Evolutionary conservation across 2,888 invertebrate species (phyloP), one percentile per base, ranked within the genome.

Genomic region (Drosophila paranaensis): DNA sequence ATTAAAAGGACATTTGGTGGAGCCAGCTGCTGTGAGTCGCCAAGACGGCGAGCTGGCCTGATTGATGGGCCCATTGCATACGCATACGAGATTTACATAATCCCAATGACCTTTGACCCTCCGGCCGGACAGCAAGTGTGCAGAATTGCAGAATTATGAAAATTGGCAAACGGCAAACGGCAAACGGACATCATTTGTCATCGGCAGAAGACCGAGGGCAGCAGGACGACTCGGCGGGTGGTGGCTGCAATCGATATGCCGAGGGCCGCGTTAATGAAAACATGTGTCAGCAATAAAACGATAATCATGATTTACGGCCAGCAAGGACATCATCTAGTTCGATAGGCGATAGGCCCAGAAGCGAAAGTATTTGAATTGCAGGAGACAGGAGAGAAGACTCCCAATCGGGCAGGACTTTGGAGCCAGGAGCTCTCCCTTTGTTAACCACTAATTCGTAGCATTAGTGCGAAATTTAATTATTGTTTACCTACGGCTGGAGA

Each of bases 291-390:
- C 90, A 81, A 90, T 90, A 90, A 90, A 91, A 90, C 83, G 85
- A 89, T 91, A 91, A 91, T 91, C 90, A 91, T 91, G 91, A 91
- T 91, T 91, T 91, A 91, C 91, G 90, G 86, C 84, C 62, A 39
- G 1, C 20, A n/a, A n/a, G 14, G 25, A 39, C 53, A 64, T 71
- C 74, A 70, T 71, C 74, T 64, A 50, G 16, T 37, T 65, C 60
- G 30, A 71, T 74, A 51, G 6, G 30, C 70, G 61, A 65, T 66
- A 61, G 48, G 20, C 20, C 58, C 45, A 30, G 10, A 56, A 71
- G 55, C 65, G 70, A 74, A 74, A 63, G 79, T 69, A 74, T 54
- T 71, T 61, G 20, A 33, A 25, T 35, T 35, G 51, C 35, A 13
- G 3, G 9, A 39, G 53, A 27, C 39, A 14, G 5, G 3, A 33